Evolutionary conservation across 2,888 invertebrate genomes (phyloP).

Genomic region (Trichogramma dendrolimi): DNA sequence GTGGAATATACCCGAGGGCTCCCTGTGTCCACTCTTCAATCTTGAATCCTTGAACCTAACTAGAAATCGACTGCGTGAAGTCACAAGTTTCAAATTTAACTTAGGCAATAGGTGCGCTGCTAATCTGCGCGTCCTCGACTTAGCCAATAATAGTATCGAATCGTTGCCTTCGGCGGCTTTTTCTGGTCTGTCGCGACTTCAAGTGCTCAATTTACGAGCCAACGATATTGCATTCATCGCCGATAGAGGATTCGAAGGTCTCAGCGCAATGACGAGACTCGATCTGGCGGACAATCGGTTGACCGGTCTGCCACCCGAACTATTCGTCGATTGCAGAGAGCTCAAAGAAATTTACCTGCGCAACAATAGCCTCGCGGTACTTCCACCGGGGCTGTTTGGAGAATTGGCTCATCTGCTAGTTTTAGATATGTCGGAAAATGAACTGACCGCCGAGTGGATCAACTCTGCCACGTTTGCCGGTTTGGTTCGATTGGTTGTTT

Average conservation of each 20-base stretch:
- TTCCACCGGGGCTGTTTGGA: slow-evolving; percentile 75
- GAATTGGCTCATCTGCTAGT: slow-evolving; percentile 72
- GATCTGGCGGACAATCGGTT: slow-evolving; percentile 78
- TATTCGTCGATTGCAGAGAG: slow-evolving; percentile 74
- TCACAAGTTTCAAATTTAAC: slow-evolving; percentile 69
- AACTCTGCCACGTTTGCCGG: slow-evolving; percentile 76
- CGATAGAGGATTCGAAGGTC: slow-evolving; percentile 73
- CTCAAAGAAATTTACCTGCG: slow-evolving; percentile 76
- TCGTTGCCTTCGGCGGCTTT: slow-evolving; percentile 69
- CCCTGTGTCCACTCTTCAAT: slow-evolving; percentile 70
- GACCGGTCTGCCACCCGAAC: slow-evolving; percentile 73
- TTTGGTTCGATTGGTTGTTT: slow-evolving; percentile 71
- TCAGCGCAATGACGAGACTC: slow-evolving; percentile 68
- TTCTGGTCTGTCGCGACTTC: slow-evolving; percentile 66
- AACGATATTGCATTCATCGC: slow-evolving; percentile 74
- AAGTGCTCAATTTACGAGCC: slow-evolving; percentile 71
- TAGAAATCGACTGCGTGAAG: slow-evolving; percentile 72
- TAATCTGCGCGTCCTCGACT: slow-evolving; percentile 67
- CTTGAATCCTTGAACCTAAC: slow-evolving; percentile 75
- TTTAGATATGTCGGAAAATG: slow-evolving; percentile 73
- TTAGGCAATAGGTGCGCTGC: slow-evolving; percentile 65
- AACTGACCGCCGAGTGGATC: slow-evolving; percentile 78
- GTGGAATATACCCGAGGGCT: slow-evolving; percentile 73
- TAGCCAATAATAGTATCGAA: slow-evolving; percentile 75
- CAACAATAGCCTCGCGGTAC: slow-evolving; percentile 76